phyloP scores from a whole-genome alignment of 2,113 vertebrate species.

The Nicator chloris region DNA sequence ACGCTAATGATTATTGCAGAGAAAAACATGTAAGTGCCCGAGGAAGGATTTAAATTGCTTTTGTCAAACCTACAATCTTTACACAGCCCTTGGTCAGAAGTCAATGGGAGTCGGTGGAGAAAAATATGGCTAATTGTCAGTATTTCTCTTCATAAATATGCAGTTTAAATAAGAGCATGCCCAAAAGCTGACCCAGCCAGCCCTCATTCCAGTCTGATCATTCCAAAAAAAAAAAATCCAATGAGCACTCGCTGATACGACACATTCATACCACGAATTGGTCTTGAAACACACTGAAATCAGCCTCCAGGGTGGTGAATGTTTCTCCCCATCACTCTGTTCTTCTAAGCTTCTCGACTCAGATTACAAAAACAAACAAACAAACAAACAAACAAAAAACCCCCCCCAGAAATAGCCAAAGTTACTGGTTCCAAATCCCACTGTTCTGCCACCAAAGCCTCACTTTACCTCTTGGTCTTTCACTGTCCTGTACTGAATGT shows the following conservation, averaged over 20 bases:
- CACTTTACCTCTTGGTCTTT: background rate
- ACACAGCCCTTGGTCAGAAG: background rate
- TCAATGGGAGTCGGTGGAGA: background rate
- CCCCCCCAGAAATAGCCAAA: background rate
- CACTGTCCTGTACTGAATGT: too few species aligned
- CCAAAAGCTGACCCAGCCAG: background rate
- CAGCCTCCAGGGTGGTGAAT: background rate
- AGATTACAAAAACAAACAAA: background rate
- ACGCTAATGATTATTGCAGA: background rate
- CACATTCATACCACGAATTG: background rate
- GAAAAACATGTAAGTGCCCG: background rate
- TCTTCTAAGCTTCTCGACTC: background rate
- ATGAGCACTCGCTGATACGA: background rate
- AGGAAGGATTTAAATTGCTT: background rate
- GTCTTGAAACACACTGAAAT: background rate
- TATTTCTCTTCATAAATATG: background rate
- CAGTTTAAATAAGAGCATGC: background rate
- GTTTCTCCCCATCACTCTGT: background rate
- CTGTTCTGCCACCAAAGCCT: background rate
- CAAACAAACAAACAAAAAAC: too few species aligned
- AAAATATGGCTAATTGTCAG: background rate
- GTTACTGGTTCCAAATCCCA: background rate
- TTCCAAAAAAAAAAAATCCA: background rate
- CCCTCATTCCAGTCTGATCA: background rate
- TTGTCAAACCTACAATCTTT: constrained; percentile 21